These are phyloP conservation scores for Hirtodrosophila duncani DNA, from an alignment of 2,888 invertebrate genomes.

Conservation along the genomic window DNA sequence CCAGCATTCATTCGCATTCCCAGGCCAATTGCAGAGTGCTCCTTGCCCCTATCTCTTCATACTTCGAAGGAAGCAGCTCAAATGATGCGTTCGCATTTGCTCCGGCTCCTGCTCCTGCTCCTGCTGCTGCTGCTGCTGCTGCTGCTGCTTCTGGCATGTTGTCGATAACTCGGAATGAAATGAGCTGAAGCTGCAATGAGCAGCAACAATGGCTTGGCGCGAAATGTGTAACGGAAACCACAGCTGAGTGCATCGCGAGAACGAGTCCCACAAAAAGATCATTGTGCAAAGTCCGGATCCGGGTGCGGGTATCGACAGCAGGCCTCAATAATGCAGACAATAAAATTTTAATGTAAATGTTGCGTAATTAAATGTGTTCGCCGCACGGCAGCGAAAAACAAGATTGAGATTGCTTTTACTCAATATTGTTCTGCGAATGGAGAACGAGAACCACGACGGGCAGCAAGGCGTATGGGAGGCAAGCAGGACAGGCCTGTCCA, in stretches of 20 bases:
- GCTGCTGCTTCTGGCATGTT: conserved; percentile 20
- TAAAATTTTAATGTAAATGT: conserved; percentile 66
- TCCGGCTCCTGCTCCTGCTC: too few relatives aligned
- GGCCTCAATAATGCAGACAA: conserved; percentile 52
- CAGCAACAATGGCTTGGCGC: conserved; percentile 42
- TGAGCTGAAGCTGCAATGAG: conserved; percentile 4
- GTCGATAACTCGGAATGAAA: too few relatives aligned
- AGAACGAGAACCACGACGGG: too few relatives aligned
- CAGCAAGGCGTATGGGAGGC: too few relatives aligned
- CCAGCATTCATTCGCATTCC: too few relatives aligned
- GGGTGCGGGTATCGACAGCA: conserved; percentile 4
- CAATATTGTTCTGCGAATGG: conserved; percentile 7
- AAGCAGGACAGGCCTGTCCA: too few relatives aligned
- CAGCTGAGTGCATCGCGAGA: conserved; percentile 52
- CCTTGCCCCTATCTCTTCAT: too few relatives aligned
- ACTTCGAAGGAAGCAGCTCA: too few relatives aligned
- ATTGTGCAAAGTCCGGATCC: conserved; percentile 13
- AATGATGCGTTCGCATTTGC: conserved; percentile 51
- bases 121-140: too few relatives aligned
- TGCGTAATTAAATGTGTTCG: conserved; percentile 43
- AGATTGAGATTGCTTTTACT: conserved; percentile 37
- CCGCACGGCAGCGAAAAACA: conserved; percentile 28
- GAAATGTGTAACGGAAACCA: conserved; percentile 65
- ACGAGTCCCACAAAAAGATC: conserved; percentile 16
- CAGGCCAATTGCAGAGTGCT: too few relatives aligned